Percentiles rank a stretch among this genome's conserved stretches.
phyloP scores from a whole-genome alignment of 2,113 vertebrate species.

The Chaetodon auriga region DNA sequence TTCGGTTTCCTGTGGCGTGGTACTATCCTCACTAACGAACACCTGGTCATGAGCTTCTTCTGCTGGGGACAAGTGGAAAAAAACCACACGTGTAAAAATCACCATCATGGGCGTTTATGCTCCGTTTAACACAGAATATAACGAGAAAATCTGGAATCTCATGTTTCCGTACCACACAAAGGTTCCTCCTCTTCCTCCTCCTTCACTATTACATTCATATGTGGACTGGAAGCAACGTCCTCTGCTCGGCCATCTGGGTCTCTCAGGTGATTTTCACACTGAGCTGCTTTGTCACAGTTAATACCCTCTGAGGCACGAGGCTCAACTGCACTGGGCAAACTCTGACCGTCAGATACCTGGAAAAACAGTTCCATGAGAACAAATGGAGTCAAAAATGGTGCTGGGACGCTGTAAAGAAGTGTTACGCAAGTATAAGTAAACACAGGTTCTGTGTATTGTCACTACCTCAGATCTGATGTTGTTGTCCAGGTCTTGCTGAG shows the following conservation, averaged over 20 bases:
- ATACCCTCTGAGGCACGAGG: slow-evolving; percentile 9
- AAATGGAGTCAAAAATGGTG: not conserved
- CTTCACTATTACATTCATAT: slow-evolving; percentile 74
- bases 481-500: slow-evolving; percentile 16
- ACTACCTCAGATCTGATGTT: slow-evolving; percentile 54
- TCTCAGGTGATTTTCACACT: not conserved
- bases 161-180: slow-evolving; percentile 66
- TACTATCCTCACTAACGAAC: slow-evolving; percentile 40
- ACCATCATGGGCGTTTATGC: not conserved
- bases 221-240: slow-evolving; percentile 38
- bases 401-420: not conserved
- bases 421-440: no score
- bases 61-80: slow-evolving; percentile 9
- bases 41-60: slow-evolving; percentile 43
- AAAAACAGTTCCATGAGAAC: not conserved
- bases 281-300: slow-evolving; percentile 37
- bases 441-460: not conserved
- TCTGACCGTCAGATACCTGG: slow-evolving; percentile 43
- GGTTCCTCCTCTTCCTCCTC: slow-evolving; percentile 78
- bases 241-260: slow-evolving; percentile 10
- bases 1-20: slow-evolving; percentile 23
- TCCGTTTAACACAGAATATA: not conserved
- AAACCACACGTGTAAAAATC: not conserved
- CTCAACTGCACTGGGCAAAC: slow-evolving; percentile 11
- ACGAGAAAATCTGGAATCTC: not conserved